phyloP scores from a whole-genome alignment of 2,113 vertebrate species.

The Nerophis ophidion region DNA sequence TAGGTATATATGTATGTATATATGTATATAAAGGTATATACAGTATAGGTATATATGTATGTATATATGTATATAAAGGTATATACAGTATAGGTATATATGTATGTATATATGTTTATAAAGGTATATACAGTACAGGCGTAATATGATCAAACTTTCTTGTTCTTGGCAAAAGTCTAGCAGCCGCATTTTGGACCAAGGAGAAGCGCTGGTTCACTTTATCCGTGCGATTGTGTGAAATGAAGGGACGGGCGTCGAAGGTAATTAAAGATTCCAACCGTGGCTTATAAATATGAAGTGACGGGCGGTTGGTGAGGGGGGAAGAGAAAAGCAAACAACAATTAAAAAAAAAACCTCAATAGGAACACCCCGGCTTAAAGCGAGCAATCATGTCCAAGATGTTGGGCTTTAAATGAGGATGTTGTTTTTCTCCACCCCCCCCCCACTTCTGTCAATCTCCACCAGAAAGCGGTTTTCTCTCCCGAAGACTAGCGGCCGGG shows the following conservation, averaged over 20 bases:
- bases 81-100: too few species aligned
- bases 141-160: too few species aligned
- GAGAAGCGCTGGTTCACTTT: too few species aligned
- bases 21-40: too few species aligned
- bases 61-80: too few species aligned
- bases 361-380: slow-evolving; percentile 68
- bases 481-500: slow-evolving; percentile 61
- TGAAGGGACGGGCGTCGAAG: slow-evolving; percentile 55
- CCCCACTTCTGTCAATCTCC: slow-evolving; percentile 71
- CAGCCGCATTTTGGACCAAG: too few species aligned
- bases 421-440: slow-evolving; percentile 66
- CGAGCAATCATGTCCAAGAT: slow-evolving; percentile 71
- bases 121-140: too few species aligned
- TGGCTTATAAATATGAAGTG: slow-evolving; percentile 52
- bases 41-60: too few species aligned
- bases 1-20: too few species aligned
- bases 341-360: slow-evolving; percentile 69
- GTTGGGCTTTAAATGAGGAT: slow-evolving; percentile 68
- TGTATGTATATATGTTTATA: too few species aligned
- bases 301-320: slow-evolving; percentile 21
- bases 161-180: too few species aligned
- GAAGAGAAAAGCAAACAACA: slow-evolving; percentile 63
- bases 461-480: slow-evolving; percentile 69
- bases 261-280: slow-evolving; percentile 71
- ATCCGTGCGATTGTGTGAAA: slow-evolving; percentile 67